Percentiles rank a stretch among this genome's conserved stretches.
Evolutionary conservation across 2,888 invertebrate species (phyloP).

Genomic region (Lathronympha strigana): DNA sequence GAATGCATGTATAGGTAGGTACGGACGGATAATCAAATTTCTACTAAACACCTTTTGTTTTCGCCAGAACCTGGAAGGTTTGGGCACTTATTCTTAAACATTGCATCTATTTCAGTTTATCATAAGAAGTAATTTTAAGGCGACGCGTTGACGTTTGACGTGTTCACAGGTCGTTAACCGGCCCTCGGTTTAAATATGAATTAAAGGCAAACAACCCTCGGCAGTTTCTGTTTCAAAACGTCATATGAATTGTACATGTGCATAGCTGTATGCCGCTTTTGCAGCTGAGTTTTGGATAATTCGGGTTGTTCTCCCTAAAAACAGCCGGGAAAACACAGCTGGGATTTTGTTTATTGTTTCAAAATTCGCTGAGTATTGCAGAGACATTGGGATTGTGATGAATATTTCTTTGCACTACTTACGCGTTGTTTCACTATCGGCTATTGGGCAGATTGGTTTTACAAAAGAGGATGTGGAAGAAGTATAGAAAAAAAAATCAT

Average conservation of each 20-base stretch:
- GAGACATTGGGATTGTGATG: background rate
- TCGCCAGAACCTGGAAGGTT: no score
- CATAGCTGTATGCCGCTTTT: background rate
- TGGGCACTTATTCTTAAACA: background rate
- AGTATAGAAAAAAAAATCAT: background rate
- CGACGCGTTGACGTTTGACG: slow-evolving; percentile 31
- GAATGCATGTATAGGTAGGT: no score
- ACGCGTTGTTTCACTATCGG: no score
- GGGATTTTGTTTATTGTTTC: background rate
- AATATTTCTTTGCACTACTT: background rate
- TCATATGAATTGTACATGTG: background rate
- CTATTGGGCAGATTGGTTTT: no score
- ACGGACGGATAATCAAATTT: no score
- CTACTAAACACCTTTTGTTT: no score
- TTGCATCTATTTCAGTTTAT: background rate
- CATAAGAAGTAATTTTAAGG: background rate
- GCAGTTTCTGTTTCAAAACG: background rate
- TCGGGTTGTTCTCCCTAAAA: background rate
- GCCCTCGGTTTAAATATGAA: slow-evolving; percentile 33
- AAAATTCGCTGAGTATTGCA: background rate
- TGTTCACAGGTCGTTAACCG: slow-evolving; percentile 27
- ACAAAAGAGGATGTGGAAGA: no score
- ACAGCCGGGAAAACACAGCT: slow-evolving; percentile 3
- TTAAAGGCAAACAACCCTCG: slow-evolving; percentile 24
- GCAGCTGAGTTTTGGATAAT: background rate